phyloP scores from a whole-genome alignment of 2,797 vertebrate genomes.

The Danio choprae region DNA sequence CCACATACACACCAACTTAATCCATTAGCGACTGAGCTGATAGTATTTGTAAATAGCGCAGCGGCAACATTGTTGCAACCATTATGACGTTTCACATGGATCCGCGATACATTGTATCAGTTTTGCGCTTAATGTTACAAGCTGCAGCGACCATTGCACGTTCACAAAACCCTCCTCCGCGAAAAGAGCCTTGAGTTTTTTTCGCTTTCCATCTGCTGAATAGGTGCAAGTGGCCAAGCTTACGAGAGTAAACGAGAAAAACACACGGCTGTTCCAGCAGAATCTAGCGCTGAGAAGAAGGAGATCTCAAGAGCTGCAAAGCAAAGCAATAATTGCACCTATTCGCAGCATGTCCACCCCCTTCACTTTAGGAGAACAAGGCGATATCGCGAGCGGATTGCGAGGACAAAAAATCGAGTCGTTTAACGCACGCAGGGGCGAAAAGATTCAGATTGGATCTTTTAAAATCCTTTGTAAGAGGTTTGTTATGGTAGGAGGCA shows the following conservation, averaged over 20 bases:
- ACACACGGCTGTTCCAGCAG: constrained; percentile 53
- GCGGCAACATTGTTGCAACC: constrained; percentile 75
- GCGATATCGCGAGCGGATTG: constrained; percentile 51
- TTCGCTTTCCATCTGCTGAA: constrained; percentile 28
- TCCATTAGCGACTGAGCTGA: constrained; percentile 33
- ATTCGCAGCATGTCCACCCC: constrained; percentile 56
- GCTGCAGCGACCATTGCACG: constrained; percentile 51
- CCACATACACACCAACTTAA: constrained; percentile 47
- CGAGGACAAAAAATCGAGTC: constrained; percentile 37
- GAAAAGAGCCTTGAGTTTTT: constrained; percentile 48
- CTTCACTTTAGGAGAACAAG: constrained; percentile 59
- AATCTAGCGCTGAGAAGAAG: constrained; percentile 51
- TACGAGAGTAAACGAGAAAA: constrained; percentile 48
- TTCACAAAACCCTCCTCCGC: constrained; percentile 51
- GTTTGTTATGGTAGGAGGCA: constrained; percentile 75
- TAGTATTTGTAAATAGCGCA: constrained; percentile 35
- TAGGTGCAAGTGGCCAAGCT: constrained; percentile 46
- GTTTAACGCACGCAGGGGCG: constrained; percentile 49
- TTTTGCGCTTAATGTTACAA: constrained; percentile 48
- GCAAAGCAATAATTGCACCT: constrained; percentile 68
- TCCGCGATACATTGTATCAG: constrained; percentile 66
- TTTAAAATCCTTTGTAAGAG: constrained; percentile 61
- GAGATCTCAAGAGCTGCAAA: constrained; percentile 60
- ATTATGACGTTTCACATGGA: constrained; percentile 67
- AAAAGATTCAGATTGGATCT: constrained; percentile 62